Evolutionary conservation across 53 echinoderm and acorn worm species (phyloP), one percentile per base, ranked within the genome.

Genomic region (Paelopatides confundens): DNA sequence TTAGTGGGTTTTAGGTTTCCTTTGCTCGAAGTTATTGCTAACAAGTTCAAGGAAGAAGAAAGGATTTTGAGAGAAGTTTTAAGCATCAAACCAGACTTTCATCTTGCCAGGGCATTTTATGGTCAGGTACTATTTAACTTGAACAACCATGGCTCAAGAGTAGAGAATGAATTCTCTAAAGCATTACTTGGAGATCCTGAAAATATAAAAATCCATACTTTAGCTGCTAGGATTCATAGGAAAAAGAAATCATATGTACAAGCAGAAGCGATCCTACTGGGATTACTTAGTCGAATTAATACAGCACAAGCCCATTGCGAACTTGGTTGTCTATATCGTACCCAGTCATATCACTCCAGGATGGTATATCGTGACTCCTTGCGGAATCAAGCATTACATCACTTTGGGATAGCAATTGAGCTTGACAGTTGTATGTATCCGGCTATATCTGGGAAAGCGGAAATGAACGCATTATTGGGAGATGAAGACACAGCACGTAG

Each of bases 51-150:
- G 21, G 33, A 51, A 29, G 79, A 79, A 53, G 33, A 53, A 32
- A 31, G 29, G 12, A 33, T 79, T 3, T 32, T 79, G 34, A 29
- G 31, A 21, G 32, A 51, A 18, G 34, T 79, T 4, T 53, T 79
- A 46, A 3, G 7, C 11, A 50, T 79, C 30, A 17, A 79, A 21
- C 79, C 79, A 21, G 3, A 10, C 17, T 79, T 79, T 79, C 31
- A 79, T 52, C 79, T 48, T 34, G 79, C 79, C 5, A 79, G 79
- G 26, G 79, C 79, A 17, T 79, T 52, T 48, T 79, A 79, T 48
- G 79, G 51, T 17, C 79, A 79, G 43, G 51, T 53, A 12, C 21
- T 58, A 58, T 4, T 18, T 21, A 58, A 58, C 24, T 58, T 58
- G 58, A 21, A 58, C 58, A 58, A 21, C 15, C n/a, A 43, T 43